These are phyloP conservation scores for Mus spicilegus DNA, from an alignment of 2,113 vertebrate genomes.

Conservation along the genomic window DNA sequence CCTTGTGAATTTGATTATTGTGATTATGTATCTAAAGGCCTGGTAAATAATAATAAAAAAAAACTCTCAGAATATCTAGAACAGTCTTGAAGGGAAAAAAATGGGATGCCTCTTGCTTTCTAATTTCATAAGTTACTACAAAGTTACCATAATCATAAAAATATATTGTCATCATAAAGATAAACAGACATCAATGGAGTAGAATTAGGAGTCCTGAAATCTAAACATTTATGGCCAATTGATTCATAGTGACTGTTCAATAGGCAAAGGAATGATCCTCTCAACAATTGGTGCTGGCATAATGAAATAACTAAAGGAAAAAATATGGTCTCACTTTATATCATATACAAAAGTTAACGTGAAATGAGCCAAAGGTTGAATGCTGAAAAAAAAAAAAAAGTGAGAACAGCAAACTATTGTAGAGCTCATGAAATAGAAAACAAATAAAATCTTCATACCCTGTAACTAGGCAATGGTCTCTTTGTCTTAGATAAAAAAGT, in stretches of 20 bases:
- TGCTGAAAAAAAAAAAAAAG: not conserved
- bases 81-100: not conserved
- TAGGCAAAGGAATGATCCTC: not conserved
- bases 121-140: slow-evolving; percentile 36
- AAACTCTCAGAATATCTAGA: not conserved
- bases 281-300: slow-evolving; percentile 1
- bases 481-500: not conserved
- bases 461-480: not conserved
- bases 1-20: not conserved
- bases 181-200: not conserved
- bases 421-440: not conserved
- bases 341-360: slow-evolving; percentile 6
- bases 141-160: slow-evolving; percentile 22
- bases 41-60: not conserved
- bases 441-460: not conserved
- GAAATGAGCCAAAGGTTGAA: not conserved
- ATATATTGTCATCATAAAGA: not conserved
- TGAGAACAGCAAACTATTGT: not conserved
- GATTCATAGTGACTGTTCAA: not conserved
- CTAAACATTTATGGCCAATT: not conserved
- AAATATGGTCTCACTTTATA: not conserved
- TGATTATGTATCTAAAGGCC: not conserved
- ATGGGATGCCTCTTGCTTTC: not conserved
- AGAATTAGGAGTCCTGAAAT: not conserved
- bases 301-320: not conserved